phyloP scores from a whole-genome alignment of 2,888 invertebrate species.

The Glyphotaelius pellucidus region DNA sequence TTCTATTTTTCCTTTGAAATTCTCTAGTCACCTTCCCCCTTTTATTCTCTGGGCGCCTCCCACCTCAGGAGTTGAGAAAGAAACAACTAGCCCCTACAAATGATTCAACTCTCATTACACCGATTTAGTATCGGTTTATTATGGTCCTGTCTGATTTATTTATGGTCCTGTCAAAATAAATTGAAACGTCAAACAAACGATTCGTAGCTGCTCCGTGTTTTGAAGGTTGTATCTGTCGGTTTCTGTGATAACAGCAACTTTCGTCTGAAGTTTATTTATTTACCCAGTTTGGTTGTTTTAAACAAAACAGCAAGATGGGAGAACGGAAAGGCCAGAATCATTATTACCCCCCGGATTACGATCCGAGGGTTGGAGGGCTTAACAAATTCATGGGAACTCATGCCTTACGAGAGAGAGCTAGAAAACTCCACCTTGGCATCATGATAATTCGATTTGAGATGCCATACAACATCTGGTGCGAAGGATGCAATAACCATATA shows the following conservation, averaged over 20 bases:
- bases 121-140: too few species aligned
- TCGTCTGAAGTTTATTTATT: not conserved
- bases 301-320: conserved; percentile 81
- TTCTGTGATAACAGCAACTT: not conserved
- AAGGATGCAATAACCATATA: conserved; percentile 98
- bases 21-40: too few species aligned
- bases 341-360: conserved; percentile 99
- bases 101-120: too few species aligned
- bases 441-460: conserved; percentile 98
- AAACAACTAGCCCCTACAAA: too few species aligned
- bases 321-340: conserved; percentile 98
- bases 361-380: conserved; percentile 95
- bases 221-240: not conserved
- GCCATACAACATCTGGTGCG: conserved; percentile 99
- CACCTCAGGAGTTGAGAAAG: too few species aligned
- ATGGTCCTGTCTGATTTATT: too few species aligned
- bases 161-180: not conserved
- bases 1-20: too few species aligned
- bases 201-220: not conserved
- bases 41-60: too few species aligned
- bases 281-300: not conserved
- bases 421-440: conserved; percentile 97
- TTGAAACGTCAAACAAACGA: not conserved
- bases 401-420: conserved; percentile 95
- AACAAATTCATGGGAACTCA: conserved; percentile 97